A percentile compares a stretch with the other conserved stretches of the same genome.
Conservation (phyloP, 2,888 invertebrate genomes). For the Athetis lepigone region DNA sequence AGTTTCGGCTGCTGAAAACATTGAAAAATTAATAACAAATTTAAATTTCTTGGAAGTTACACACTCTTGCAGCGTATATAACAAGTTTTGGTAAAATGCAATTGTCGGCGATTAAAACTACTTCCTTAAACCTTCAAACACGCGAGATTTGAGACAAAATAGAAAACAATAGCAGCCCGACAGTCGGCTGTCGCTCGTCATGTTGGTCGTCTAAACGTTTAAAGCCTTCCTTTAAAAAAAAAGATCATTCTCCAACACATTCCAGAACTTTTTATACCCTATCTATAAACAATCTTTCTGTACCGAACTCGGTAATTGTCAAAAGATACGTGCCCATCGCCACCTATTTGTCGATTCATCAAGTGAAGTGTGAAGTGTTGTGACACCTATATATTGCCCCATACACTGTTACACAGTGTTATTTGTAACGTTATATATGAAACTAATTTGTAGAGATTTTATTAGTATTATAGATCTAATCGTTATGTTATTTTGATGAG, state of each 20-base stretch:
- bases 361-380: conserved; percentile 81
- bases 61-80: background rate
- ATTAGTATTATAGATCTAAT: conserved; percentile 47
- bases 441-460: conserved; percentile 60
- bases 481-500: conserved; percentile 43
- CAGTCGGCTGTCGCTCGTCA: too few species aligned
- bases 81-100: background rate
- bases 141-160: too few species aligned
- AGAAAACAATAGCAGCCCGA: too few species aligned
- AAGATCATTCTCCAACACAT: conserved; percentile 9
- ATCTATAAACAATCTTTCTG: conserved; percentile 59
- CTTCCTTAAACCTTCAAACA: too few species aligned
- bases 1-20: too few species aligned
- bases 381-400: conserved; percentile 65
- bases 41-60: too few species aligned
- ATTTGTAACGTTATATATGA: conserved; percentile 59
- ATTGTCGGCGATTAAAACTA: background rate
- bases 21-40: too few species aligned
- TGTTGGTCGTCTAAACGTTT: background rate
- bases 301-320: conserved; percentile 70
- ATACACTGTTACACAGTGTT: conserved; percentile 65
- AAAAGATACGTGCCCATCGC: conserved; percentile 78
- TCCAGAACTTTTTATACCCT: conserved; percentile 53
- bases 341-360: conserved; percentile 80
- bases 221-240: background rate